Base-by-base conservation (phyloP, 1,140 invertebrate species). In the Aleiodes sp. region DNA sequence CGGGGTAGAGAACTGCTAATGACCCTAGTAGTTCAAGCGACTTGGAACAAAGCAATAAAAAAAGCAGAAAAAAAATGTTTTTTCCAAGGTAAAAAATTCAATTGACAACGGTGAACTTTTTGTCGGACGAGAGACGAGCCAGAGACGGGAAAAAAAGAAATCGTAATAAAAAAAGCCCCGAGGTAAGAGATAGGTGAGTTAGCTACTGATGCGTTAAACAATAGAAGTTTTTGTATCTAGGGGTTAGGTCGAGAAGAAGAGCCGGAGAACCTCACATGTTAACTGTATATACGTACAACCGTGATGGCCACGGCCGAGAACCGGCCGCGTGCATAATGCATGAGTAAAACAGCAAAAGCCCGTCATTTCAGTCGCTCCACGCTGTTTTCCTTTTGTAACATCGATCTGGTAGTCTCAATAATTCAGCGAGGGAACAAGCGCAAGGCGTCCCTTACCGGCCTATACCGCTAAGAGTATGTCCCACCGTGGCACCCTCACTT, bases 361-460 rank as follows among this genome's bases (percentile, higher is more conserved):
- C 82, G 82, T 82, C 82, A 84, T 83, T 84, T 84, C 78, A 84
- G 77, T 77, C 82, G 78, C 78, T 81, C 74, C 68, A 29, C 68
- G 74, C 74, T 76, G 76, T 75, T 83, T 83, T 84, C 79, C 80
- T 84, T 84, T 84, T 81, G 83, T 82, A 81, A 83, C 83, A 86
- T 84, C 84, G 84, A 86, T 84, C 82, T 80, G 80, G 69, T 80
- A 71, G 80, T 83, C 83, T 86, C 82, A 84, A 86, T 86, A 84
- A 85, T 85, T 85, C 83, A 84, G 57, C 75, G 81, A 81, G 82
- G 81, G 82, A 84, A 84, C 83, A 76, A 60, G 72, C 79, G 79
- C 82, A 85, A 85, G 81, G 81, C 80, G 81, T 77, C 80, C 77
- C 72, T 68, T n/a, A 65, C 64, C 70, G 73, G 63, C 26, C 56